Conservation (phyloP, 1,140 invertebrate species). For the Latrodectus geometricus region DNA sequence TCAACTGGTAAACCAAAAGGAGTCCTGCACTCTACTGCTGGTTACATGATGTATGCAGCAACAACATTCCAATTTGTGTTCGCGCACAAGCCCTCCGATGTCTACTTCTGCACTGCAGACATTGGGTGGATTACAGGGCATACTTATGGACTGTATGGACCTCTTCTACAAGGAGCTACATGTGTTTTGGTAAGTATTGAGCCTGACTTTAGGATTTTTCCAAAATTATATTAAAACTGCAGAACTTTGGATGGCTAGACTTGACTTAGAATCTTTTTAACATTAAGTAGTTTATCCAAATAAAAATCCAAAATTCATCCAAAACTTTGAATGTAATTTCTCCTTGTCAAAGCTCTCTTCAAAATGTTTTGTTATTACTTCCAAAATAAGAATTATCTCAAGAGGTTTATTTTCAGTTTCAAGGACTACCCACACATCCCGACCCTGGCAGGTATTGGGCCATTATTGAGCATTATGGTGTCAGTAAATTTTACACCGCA, state of each 20-base stretch:
- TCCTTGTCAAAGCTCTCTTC: no score
- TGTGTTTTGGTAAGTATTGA: slow-evolving; percentile 69
- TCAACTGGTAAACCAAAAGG: slow-evolving; percentile 98
- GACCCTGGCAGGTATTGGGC: slow-evolving; percentile 86
- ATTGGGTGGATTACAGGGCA: slow-evolving; percentile 99
- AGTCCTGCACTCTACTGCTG: slow-evolving; percentile 92
- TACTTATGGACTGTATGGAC: slow-evolving; percentile 95
- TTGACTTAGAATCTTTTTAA: no score
- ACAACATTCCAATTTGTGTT: slow-evolving; percentile 95
- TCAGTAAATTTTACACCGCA: slow-evolving; percentile 97
- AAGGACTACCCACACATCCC: slow-evolving; percentile 93
- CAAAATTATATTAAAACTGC: no score
- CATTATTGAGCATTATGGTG: slow-evolving; percentile 93
- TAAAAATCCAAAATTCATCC: no score
- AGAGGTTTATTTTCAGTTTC: slow-evolving; percentile 78
- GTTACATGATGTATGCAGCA: slow-evolving; percentile 91
- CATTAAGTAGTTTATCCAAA: no score
- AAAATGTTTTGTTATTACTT: no score
- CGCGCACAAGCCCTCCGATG: slow-evolving; percentile 89
- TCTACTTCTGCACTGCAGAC: slow-evolving; percentile 98
- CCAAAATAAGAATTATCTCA: no score
- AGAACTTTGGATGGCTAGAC: no score
- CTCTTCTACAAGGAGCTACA: slow-evolving; percentile 91
- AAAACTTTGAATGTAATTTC: no score
- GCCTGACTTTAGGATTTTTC: no score